Percentiles rank a stretch among this genome's conserved stretches.
phyloP scores from a whole-genome alignment of 2,797 vertebrate species.

The Percopsis omiscomaycus region DNA sequence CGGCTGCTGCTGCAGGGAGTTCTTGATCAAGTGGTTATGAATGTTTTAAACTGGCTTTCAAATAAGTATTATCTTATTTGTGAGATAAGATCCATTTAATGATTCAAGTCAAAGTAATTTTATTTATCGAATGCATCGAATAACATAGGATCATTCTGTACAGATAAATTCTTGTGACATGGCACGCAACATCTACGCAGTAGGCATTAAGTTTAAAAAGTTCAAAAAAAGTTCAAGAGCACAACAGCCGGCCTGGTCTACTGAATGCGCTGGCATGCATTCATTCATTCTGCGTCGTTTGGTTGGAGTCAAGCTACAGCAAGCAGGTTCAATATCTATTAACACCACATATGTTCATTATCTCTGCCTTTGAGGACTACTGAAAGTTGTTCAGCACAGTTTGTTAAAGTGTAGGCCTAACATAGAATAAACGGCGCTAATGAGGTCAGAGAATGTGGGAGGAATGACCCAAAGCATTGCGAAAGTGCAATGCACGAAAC shows the following conservation, averaged over 20 bases:
- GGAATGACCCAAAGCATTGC: slow-evolving; percentile 11
- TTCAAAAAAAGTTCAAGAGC: background rate
- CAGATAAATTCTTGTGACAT: too few relatives aligned
- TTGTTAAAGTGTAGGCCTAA: slow-evolving; percentile 5
- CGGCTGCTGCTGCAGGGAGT: background rate
- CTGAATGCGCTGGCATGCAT: too few relatives aligned
- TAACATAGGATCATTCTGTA: too few relatives aligned
- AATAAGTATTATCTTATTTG: slow-evolving; percentile 7
- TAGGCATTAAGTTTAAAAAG: too few relatives aligned
- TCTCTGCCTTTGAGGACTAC: too few relatives aligned
- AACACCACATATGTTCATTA: too few relatives aligned
- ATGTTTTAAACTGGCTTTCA: slow-evolving; percentile 7
- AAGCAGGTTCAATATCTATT: too few relatives aligned
- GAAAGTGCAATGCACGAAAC: slow-evolving; percentile 14
- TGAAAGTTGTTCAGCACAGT: background rate
- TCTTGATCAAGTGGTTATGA: slow-evolving; percentile 11
- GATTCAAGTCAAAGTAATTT: background rate
- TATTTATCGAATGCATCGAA: too few relatives aligned
- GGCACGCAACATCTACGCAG: too few relatives aligned
- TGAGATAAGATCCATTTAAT: slow-evolving; percentile 5
- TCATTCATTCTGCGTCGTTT: too few relatives aligned
- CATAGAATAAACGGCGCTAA: slow-evolving; percentile 35
- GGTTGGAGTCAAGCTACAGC: too few relatives aligned
- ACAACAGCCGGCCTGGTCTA: too few relatives aligned
- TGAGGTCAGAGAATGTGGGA: slow-evolving; percentile 31